Percentiles rank a stretch among this genome's conserved stretches.
phyloP scores from a whole-genome alignment of 2,888 invertebrate genomes.

The Fragum fragum region DNA sequence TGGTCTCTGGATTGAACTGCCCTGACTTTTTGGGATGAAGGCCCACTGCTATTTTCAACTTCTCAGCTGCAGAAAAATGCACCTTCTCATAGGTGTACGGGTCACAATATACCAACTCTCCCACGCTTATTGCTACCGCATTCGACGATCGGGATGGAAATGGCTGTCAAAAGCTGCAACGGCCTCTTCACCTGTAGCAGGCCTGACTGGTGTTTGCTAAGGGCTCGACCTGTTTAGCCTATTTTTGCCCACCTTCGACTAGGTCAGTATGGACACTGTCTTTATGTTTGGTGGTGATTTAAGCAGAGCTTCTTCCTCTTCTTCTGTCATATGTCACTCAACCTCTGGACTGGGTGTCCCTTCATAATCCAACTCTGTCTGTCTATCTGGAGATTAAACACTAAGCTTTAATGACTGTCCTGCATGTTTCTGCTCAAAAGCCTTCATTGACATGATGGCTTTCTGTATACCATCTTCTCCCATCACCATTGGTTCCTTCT shows the following conservation, averaged over 20 bases:
- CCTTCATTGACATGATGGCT: not conserved
- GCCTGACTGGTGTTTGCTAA: not conserved
- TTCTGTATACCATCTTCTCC: not conserved
- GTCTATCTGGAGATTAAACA: not conserved
- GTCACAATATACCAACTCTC: constrained; percentile 1
- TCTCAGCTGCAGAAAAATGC: too few relatives aligned
- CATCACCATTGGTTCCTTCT: not conserved
- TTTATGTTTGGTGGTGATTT: not conserved
- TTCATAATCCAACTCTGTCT: constrained; percentile 1
- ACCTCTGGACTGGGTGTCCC: constrained; percentile 4
- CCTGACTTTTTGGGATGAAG: not conserved
- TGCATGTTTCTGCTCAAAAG: not conserved
- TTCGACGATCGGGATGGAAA: constrained; percentile 3
- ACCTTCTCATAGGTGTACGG: constrained; percentile 7
- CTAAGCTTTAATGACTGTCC: not conserved
- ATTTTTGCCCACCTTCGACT: not conserved
- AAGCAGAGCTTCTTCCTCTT: not conserved
- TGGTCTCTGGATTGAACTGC: not conserved
- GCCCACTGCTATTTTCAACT: too few relatives aligned
- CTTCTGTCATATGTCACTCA: not conserved
- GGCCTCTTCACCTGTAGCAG: not conserved
- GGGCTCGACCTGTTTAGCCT: not conserved
- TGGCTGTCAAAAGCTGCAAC: too few relatives aligned
- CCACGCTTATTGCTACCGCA: not conserved
- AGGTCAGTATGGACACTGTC: not conserved